Percentiles rank a stretch among this genome's conserved stretches.
phyloP scores from a whole-genome alignment of 2,797 vertebrate genomes.

The Parauchenoglanis ngamensis region DNA sequence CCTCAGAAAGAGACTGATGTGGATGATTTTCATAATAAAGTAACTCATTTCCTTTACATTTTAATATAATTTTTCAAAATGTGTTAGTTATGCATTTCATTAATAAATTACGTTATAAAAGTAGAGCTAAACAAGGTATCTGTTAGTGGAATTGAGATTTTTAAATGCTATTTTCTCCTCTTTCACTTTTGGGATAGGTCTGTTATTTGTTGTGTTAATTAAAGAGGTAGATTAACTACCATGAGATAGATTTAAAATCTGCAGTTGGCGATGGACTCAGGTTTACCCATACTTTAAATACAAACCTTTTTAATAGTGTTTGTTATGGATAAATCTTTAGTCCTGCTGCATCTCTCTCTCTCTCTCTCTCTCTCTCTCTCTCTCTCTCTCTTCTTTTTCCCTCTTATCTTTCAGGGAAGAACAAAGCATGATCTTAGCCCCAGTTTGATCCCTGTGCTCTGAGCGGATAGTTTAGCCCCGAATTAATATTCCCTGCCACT shows the following conservation, averaged over 20 bases:
- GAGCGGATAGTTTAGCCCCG: conserved; percentile 72
- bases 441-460: conserved; percentile 76
- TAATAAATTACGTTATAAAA: neutral
- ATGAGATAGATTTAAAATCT: neutral
- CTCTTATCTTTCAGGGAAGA: conserved; percentile 45
- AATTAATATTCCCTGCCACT: conserved; percentile 81
- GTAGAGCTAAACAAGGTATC: neutral
- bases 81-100: neutral
- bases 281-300: neutral
- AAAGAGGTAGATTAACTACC: neutral
- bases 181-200: neutral
- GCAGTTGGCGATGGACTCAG: neutral
- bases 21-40: neutral
- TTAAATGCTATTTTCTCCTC: neutral
- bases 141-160: neutral
- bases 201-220: neutral
- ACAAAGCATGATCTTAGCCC: conserved; percentile 65
- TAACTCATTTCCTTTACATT: neutral
- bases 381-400: conserved; percentile 5
- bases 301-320: neutral
- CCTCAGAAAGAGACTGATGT: neutral
- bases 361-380: conserved; percentile 6
- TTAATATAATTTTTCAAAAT: neutral
- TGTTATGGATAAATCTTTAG: conserved; percentile 20
- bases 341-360: conserved; percentile 42